Conservation (phyloP, 2,797 vertebrate genomes). For the Peromyscus melanophrys region DNA sequence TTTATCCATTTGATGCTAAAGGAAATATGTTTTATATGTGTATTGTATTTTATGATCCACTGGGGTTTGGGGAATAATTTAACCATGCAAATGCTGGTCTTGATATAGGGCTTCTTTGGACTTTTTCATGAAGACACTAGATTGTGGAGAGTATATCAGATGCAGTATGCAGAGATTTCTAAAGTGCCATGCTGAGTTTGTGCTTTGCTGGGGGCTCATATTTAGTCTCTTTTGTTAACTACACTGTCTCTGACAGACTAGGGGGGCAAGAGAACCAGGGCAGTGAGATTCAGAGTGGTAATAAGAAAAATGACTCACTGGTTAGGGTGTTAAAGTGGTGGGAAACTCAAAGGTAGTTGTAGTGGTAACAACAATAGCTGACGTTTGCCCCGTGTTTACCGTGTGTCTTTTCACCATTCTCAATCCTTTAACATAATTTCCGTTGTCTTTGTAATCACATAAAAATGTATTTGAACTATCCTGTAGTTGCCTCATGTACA, state of each 20-base stretch:
- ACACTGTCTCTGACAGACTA: not conserved
- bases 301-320: not conserved
- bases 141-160: not conserved
- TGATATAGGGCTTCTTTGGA: conserved; percentile 28
- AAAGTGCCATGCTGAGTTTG: not conserved
- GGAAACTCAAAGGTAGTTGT: conserved; percentile 1
- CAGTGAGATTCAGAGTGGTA: not conserved
- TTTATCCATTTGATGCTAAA: not conserved
- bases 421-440: conserved; percentile 10
- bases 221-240: not conserved
- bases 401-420: not conserved
- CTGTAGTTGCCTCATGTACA: not conserved
- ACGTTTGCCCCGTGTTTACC: not conserved
- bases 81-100: not conserved
- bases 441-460: not conserved
- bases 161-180: not conserved
- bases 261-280: not conserved
- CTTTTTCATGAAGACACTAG: not conserved
- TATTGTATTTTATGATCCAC: not conserved
- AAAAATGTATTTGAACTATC: not conserved
- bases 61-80: not conserved
- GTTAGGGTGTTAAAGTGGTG: not conserved
- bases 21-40: conserved; percentile 32
- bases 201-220: not conserved
- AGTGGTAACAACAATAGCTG: not conserved